These are phyloP conservation scores for Lordiphosa stackelbergi DNA, from an alignment of 1,140 invertebrate genomes.

Conservation along the genomic window DNA sequence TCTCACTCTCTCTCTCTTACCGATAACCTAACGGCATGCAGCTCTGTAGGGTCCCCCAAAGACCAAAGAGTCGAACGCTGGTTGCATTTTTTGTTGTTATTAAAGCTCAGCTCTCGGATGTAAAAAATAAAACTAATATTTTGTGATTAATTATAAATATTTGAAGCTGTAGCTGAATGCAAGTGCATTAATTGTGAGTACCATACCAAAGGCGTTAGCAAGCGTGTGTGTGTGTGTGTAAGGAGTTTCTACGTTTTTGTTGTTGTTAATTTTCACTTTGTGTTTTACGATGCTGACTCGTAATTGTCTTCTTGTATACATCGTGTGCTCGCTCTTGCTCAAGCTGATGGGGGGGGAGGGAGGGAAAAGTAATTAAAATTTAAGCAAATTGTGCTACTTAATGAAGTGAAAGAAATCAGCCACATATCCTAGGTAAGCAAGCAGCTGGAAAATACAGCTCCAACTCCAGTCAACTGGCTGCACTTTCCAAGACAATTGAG, in stretches of 20 bases:
- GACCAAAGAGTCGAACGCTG: slow-evolving; percentile 2
- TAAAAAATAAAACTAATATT: slow-evolving; percentile 53
- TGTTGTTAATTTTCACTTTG: slow-evolving; percentile 43
- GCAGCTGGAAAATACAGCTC: neutral
- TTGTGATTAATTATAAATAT: slow-evolving; percentile 44
- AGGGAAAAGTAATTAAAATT: slow-evolving; percentile 26
- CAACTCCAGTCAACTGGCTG: slow-evolving; percentile 6
- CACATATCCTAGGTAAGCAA: no score
- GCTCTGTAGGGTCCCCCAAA: no score
- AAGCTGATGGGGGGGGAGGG: slow-evolving; percentile 15
- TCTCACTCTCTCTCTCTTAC: no score
- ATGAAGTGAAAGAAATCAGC: no score
- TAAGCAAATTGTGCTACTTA: slow-evolving; percentile 16
- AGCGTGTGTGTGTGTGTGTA: slow-evolving; percentile 7
- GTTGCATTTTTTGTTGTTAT: slow-evolving; percentile 36
- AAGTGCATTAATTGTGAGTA: slow-evolving; percentile 71
- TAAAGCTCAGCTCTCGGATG: slow-evolving; percentile 66
- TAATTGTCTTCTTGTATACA: slow-evolving; percentile 65
- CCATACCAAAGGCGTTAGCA: neutral
- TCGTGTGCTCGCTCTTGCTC: slow-evolving; percentile 38
- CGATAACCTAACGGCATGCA: no score
- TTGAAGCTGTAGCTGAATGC: slow-evolving; percentile 49
- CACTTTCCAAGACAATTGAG: slow-evolving; percentile 18
- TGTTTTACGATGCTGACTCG: slow-evolving; percentile 24
- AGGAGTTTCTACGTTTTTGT: slow-evolving; percentile 28